phyloP scores from a whole-genome alignment of 2,888 invertebrate genomes.

The Malthinus flaveolus region DNA sequence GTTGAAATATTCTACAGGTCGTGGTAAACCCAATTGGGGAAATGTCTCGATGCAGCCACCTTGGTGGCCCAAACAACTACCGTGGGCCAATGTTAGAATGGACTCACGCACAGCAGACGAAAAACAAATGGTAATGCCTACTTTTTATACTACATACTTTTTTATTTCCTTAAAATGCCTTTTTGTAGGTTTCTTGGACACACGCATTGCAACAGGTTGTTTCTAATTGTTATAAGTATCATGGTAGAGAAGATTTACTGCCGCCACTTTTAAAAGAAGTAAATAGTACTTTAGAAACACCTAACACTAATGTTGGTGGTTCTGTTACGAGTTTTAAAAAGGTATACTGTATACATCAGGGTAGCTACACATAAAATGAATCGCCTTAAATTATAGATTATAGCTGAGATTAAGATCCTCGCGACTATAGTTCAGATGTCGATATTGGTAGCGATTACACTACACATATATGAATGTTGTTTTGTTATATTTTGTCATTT shows the following conservation, averaged over 20 bases:
- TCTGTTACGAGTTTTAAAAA: conserved; percentile 59
- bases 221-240: conserved; percentile 97
- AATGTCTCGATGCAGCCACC: conserved; percentile 86
- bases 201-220: conserved; percentile 95
- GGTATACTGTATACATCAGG: conserved; percentile 56
- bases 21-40: conserved; percentile 95
- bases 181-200: conserved; percentile 98
- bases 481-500: conserved; percentile 18
- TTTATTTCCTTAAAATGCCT: too few species aligned
- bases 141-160: too few species aligned
- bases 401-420: conserved; percentile 73
- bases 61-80: conserved; percentile 94
- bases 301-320: conserved; percentile 57
- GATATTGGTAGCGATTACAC: conserved; percentile 64
- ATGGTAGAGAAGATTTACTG: conserved; percentile 91
- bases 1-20: conserved; percentile 91
- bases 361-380: conserved; percentile 56
- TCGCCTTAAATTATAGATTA: conserved; percentile 57
- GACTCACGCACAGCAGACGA: conserved; percentile 90
- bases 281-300: conserved; percentile 67
- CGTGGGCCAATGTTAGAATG: conserved; percentile 95
- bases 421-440: conserved; percentile 71
- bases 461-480: conserved; percentile 34
- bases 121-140: conserved; percentile 82
- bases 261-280: conserved; percentile 94